Evolutionary conservation across 2,113 vertebrate genomes (phyloP).

Genomic region (Megalops atlanticus): DNA sequence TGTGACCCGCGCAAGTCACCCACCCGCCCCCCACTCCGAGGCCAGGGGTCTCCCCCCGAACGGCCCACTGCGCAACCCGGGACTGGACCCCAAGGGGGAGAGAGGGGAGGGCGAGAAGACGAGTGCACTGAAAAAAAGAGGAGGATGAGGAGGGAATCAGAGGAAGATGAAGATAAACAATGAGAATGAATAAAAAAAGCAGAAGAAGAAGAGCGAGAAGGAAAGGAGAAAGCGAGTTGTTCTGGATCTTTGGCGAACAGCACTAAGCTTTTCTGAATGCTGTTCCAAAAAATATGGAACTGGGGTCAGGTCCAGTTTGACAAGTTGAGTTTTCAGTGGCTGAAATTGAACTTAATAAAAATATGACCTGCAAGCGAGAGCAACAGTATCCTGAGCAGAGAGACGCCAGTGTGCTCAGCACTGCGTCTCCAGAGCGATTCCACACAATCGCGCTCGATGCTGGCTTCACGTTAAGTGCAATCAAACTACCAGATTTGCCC

Average conservation of each 20-base stretch:
- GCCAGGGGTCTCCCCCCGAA: neutral
- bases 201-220: neutral
- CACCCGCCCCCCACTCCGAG: too few species aligned
- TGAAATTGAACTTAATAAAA: neutral
- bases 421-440: neutral
- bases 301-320: too few species aligned
- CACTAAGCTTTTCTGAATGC: too few species aligned
- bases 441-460: neutral
- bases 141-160: neutral
- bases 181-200: neutral
- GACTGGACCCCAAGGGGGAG: too few species aligned
- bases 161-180: neutral
- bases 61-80: too few species aligned
- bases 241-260: too few species aligned
- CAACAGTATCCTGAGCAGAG: neutral
- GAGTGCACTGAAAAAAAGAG: neutral
- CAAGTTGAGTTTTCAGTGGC: neutral
- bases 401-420: neutral
- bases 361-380: neutral
- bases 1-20: neutral
- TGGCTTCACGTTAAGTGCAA: neutral
- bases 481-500: neutral
- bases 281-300: too few species aligned
- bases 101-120: neutral
- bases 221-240: neutral